Evolutionary conservation across 2,888 invertebrate species (phyloP).

Genomic region (Chirona hameri): DNA sequence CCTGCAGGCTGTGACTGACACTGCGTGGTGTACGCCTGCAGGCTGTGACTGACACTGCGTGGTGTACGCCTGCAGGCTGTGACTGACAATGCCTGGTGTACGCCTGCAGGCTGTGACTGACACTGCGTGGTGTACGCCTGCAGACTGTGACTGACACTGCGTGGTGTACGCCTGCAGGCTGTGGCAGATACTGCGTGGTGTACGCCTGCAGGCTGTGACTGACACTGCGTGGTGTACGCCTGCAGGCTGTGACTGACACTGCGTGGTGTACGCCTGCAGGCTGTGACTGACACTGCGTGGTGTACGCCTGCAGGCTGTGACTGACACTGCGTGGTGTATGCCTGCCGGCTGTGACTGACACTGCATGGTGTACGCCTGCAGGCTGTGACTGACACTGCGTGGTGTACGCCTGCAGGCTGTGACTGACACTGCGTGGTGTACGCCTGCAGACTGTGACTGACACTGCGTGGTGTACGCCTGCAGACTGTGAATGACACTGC

Average conservation of each 20-base stretch:
- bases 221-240: neutral
- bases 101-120: too few relatives aligned
- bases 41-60: too few relatives aligned
- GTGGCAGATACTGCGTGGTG: neutral
- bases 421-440: neutral
- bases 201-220: neutral
- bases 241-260: constrained; percentile 82
- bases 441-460: neutral
- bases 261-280: constrained; percentile 54
- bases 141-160: too few relatives aligned
- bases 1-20: too few relatives aligned
- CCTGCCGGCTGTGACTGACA: too few relatives aligned
- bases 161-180: neutral
- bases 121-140: too few relatives aligned
- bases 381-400: too few relatives aligned
- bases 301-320: neutral
- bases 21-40: too few relatives aligned
- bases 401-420: neutral
- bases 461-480: neutral
- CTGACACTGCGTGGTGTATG: too few relatives aligned
- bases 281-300: neutral
- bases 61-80: too few relatives aligned
- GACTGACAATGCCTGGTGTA: too few relatives aligned
- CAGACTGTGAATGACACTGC: neutral
- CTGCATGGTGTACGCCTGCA: too few relatives aligned